Evolutionary conservation across 2,888 invertebrate species (phyloP), one percentile per base, ranked within the genome.

Genomic region (Rhagophthalmus giganteus): DNA sequence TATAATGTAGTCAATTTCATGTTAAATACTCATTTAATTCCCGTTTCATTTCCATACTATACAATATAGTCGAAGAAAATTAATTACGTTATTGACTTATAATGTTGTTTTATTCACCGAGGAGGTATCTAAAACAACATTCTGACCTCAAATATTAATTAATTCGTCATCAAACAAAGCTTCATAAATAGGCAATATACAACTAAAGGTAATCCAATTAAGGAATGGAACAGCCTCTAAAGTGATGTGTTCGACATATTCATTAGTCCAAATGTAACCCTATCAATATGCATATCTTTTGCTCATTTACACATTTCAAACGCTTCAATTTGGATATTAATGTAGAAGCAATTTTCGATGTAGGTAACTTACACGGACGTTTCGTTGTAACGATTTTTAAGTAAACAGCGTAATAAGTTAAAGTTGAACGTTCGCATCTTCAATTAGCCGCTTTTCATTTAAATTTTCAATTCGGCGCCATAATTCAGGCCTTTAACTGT

Each of bases 171-270:
- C 10, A 33, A 44, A 50, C 50, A 51, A 51, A 51, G 39, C 45
- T 26, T 55, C 55, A 56, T 58, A 56, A 56, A 59, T 57, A 51
- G 31, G 44, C 32, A 56, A 46, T 38, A 47, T 40, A 44, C 41
- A 47, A 37, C n/a, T n/a, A 39, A 35, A 46, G 54, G 55, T 57
- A 58, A 58, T 61, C 58, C 55, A 62, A 63, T 62, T 63, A 62
- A 60, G 58, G 44, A 55, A 61, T 61, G 59, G 55, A 48, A 41
- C 45, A 41, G 45, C 49, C 48, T 54, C 56, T 54, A 52, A 54
- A 40, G 44, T 51, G 51, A 58, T 54, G 48, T 59, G 57, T 60
- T 60, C 54, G 55, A 63, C 62, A 61, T 49, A 61, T 61, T 62
- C 62, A 62, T 63, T 63, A 63, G 57, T 50, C 47, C 20, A 53